Evolutionary conservation across 1,140 invertebrate species (phyloP).

Genomic region (Ericerus pela): DNA sequence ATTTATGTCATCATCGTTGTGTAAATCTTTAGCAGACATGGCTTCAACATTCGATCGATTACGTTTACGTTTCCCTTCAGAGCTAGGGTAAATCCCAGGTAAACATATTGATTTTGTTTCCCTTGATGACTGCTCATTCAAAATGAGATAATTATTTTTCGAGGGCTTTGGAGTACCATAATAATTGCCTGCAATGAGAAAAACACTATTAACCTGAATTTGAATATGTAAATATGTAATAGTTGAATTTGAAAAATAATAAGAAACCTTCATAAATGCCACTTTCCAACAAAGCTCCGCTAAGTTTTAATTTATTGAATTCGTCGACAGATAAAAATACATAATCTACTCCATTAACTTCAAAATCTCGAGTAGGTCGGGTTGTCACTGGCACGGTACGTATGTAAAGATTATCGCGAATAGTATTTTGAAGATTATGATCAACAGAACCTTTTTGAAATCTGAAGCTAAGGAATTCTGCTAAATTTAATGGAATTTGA

Average conservation of each 20-base stretch:
- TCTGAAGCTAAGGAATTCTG: slow-evolving; percentile 42
- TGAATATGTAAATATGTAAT: no score
- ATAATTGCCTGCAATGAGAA: slow-evolving; percentile 33
- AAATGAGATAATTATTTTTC: slow-evolving; percentile 27
- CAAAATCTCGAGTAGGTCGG: slow-evolving; percentile 39
- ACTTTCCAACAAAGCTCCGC: slow-evolving; percentile 47
- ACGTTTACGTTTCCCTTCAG: slow-evolving; percentile 39
- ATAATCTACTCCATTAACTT: slow-evolving; percentile 50
- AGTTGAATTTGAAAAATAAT: neutral
- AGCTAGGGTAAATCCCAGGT: slow-evolving; percentile 39
- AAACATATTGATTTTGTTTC: slow-evolving; percentile 22
- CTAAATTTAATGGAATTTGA: slow-evolving; percentile 37
- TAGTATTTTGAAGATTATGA: slow-evolving; percentile 51
- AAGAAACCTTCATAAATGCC: slow-evolving; percentile 45
- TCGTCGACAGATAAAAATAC: slow-evolving; percentile 44
- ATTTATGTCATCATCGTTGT: slow-evolving; percentile 14
- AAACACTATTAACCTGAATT: neutral
- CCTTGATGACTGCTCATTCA: slow-evolving; percentile 20
- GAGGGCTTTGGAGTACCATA: slow-evolving; percentile 41
- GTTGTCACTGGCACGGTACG: slow-evolving; percentile 54
- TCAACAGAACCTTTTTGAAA: slow-evolving; percentile 49
- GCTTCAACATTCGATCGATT: slow-evolving; percentile 35
- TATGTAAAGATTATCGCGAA: slow-evolving; percentile 51
- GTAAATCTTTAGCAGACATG: slow-evolving; percentile 33
- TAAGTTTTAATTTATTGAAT: slow-evolving; percentile 42